Evolutionary conservation across 2,113 vertebrate genomes (phyloP), one percentile per base, ranked within the genome.

Genomic region (Spea bombifrons): DNA sequence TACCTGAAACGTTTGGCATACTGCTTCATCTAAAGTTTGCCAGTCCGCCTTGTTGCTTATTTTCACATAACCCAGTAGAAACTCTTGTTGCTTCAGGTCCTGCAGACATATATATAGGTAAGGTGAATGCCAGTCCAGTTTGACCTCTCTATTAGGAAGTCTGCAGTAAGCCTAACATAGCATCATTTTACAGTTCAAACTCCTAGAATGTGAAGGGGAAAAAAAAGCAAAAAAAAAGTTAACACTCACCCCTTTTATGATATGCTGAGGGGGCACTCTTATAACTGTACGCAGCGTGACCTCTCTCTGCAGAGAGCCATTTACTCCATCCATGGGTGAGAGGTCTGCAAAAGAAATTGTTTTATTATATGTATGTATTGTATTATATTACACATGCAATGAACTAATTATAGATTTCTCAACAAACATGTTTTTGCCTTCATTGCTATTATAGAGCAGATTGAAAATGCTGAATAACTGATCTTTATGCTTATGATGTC

Each of bases 81-180:
- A 96, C 13, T 98, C 94, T 78, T 96, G 95, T 86, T 95, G 94
- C 77, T 96, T 97, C 71, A 93, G 83, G 84, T 95, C 94, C 95
- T 97, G 70, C 1, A 84, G 75, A 12, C 4, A 66, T 30, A 67
- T 30, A 59, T 9, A 12, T 7, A 8, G 4, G 15, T 8, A 13
- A 59, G 8, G 15, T 4, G 2, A 59, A 8, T 59, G 55, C 5
- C 9, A 13, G 50, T 53, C 1, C 50, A 53, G 7, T 53, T 53
- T 53, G 10, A 8, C 50, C 50, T 10, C 50, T 53, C 10, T 10
- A 53, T 10, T 53, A 53, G 50, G 7, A 53, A 53, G 50, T 59
- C 55, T 59, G 55, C 55, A 59, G 4, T 59, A 13, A 59, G 55
- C 15, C 12, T 13, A 59, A 12, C 55, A 52, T 13, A 12, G 9